Base-by-base conservation (phyloP, 35 echinoderm and acorn worm genomes). In the Amphiura filiformis region DNA sequence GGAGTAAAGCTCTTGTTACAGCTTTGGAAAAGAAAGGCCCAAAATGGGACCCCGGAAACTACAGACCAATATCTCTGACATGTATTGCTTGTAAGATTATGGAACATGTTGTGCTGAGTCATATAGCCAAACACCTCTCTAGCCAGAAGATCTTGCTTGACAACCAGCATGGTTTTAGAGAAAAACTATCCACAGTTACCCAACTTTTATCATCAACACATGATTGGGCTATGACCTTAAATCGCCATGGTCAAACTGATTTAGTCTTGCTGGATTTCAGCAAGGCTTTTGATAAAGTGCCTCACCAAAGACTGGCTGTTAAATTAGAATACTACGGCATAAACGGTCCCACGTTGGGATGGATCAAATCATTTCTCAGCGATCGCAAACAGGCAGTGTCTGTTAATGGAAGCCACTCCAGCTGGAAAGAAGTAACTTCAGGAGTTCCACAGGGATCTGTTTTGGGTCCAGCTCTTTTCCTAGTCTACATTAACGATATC, bases 211-310 rank as follows among this genome's bases (percentile, higher is more conserved):
- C 38, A 37, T 36, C 82, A 15, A 85, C 89, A 38, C 39, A 90
- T 90, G 89, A 90, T 37, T 92, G 84, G 83, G 36, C 90, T 32
- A 38, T 26, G 39, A 38, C 76, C 78, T 78, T 92, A 22, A 77
- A 92, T 42, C 57, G 39, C 30, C 57, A 78, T 36, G 78, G 90
- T 36, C 84, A 92, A 47, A 92, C 90, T 17, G 89, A 95, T 84
- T 42, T 94, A 38, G 52, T 91, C 5, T 88, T 92, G 32, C 78
- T 88, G 37, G 93, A 95, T 37, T 91, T 95, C 47, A 80, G 70
- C 32, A 95, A 95, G 84, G 93, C 89, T 14, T 89, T 95, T 47
- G 93, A 95, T 37, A 84, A 91, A 34, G 86, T 95, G 32, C 89
- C 85, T 61, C 86, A 91, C 37, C 22, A 32, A 12, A 76, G 75